Percentiles rank a stretch among this genome's conserved stretches.
Evolutionary conservation across 2,113 vertebrate species (phyloP).

Genomic region (Picathartes gymnocephalus): DNA sequence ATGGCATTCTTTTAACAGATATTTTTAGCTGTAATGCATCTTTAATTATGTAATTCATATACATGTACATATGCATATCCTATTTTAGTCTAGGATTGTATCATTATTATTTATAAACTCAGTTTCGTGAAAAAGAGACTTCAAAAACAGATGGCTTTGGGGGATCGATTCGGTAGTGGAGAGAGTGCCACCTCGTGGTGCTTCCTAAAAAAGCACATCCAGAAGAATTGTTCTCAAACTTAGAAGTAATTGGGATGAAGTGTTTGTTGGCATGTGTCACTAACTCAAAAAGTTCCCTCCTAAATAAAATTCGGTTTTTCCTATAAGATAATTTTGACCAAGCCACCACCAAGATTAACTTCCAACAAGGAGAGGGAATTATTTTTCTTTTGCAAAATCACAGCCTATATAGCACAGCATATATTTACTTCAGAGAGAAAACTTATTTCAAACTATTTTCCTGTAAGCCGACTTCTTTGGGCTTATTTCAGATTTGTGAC

Average conservation of each 20-base stretch:
- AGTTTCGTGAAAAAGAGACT: not conserved
- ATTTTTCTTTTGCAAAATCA: not conserved
- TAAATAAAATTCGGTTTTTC: not conserved
- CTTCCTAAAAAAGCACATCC: not conserved
- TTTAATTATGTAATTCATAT: conserved; percentile 45
- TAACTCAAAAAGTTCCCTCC: not conserved
- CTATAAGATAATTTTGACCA: not conserved
- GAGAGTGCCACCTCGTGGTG: conserved; percentile 34
- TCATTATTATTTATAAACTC: conserved; percentile 38
- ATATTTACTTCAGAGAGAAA: not conserved
- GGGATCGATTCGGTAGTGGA: not conserved
- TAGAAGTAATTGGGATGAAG: not conserved
- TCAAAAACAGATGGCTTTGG: not conserved
- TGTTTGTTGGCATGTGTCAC: not conserved
- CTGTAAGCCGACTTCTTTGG: not conserved
- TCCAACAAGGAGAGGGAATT: not conserved
- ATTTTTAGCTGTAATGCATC: conserved; percentile 34
- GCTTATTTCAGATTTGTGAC: not conserved
- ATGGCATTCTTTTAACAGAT: not conserved
- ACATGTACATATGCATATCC: not conserved
- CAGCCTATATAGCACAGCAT: not conserved
- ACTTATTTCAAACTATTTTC: not conserved
- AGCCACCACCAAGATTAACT: not conserved
- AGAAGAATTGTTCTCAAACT: not conserved
- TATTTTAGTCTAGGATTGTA: conserved; percentile 22